Evolutionary conservation across 2,113 vertebrate species (phyloP), one percentile per base, ranked within the genome.

Genomic region (Setophaga kirtlandii): DNA sequence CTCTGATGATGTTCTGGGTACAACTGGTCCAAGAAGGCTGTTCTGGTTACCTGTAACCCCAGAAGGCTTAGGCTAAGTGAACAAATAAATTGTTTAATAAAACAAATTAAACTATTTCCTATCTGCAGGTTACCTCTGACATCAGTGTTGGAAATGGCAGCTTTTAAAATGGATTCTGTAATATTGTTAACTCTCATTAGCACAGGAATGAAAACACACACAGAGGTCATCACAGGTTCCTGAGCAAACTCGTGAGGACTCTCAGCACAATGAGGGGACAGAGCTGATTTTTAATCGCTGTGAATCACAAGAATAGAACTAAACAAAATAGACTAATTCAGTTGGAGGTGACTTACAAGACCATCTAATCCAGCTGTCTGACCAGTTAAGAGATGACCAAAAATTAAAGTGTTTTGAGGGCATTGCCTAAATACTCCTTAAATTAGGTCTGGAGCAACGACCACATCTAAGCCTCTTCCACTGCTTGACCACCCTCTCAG

Each of bases 221-320:
- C 33, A 25, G 1, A 5, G 39, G 11, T 55, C 18, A 25, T 50
- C 35, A 3, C 27, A 44, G 21, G 8, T 13, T 63, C 50, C 47
- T 35, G 11, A 37, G 33, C 0, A 0, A 49, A 28, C 46, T 77
- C 15, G 1, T 5, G 14, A n/a, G 31, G 23, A 13, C 19, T 52
- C 15, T 31, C 19, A 12, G 55, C 44, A 35, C 1, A 8, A 16
- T 12, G 39, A 59, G 6, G 8, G 33, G 46, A 7, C 19, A 64
- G 18, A 87, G 22, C 46, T 63, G n/a, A 50, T 83, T 58, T 84
- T 60, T 70, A 82, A 67, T 35, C 44, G 15, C 18, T 67, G 31
- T 46, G 50, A 65, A 33, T 59, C 50, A 47, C 62, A 73, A 27
- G 13, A 44, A 39, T 11, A 37, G 55, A 81, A 58, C 33, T 14